Evolutionary conservation across 2,888 invertebrate genomes (phyloP).

Genomic region (Eristalis tenax): DNA sequence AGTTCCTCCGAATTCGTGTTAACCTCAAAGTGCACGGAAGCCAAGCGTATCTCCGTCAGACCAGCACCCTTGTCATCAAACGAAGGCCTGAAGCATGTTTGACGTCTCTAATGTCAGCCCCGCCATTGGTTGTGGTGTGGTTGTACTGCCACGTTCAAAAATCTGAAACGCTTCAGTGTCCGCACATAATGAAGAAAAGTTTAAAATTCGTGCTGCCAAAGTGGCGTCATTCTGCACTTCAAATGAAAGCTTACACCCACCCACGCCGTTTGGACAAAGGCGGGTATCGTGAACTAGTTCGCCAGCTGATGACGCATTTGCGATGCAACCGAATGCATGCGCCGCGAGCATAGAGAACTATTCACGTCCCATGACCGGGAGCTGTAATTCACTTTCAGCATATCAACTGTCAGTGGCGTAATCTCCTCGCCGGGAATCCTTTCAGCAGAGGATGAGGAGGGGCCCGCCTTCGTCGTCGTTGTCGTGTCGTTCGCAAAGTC

Average conservation of each 20-base stretch:
- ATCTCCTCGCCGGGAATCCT: constrained; percentile 31
- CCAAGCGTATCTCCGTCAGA: too few relatives aligned
- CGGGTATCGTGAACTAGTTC: not conserved
- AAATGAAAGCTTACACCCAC: not conserved
- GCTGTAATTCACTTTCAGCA: constrained; percentile 5
- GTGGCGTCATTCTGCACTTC: constrained; percentile 18
- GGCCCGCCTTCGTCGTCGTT: not conserved
- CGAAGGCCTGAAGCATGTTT: too few relatives aligned
- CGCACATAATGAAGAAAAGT: not conserved
- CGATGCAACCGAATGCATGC: not conserved
- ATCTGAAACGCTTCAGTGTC: constrained; percentile 4
- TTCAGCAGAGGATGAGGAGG: not conserved
- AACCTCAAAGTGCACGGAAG: too few relatives aligned
- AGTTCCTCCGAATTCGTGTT: too few relatives aligned
- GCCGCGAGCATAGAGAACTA: not conserved
- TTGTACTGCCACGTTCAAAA: not conserved
- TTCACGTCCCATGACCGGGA: not conserved
- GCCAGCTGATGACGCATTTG: not conserved
- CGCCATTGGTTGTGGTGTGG: not conserved
- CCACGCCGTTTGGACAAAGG: not conserved
- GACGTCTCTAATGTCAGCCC: not conserved
- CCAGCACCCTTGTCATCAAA: too few relatives aligned
- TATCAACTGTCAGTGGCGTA: constrained; percentile 16
- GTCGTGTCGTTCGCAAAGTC: not conserved
- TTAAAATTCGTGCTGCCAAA: not conserved